Conservation (phyloP, 37 sponge, comb jelly and placozoan species). For the Chondrosia reniformis region DNA sequence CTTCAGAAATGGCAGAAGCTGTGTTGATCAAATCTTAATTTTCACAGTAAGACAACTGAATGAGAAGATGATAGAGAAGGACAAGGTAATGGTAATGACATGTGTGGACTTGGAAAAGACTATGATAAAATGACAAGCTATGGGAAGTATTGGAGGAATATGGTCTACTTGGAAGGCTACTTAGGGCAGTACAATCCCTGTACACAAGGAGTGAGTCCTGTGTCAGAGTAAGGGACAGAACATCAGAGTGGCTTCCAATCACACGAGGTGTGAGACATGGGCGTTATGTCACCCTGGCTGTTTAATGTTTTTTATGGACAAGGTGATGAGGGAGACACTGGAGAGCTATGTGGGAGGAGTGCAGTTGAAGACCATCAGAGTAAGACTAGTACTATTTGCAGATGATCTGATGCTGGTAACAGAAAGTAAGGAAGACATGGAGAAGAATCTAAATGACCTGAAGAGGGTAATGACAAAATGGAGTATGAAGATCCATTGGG, state of each 20-base stretch:
- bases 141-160: not conserved
- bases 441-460: not conserved
- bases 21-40: not conserved
- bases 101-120: constrained; percentile 1
- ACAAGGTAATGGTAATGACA: not conserved
- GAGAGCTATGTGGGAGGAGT: not conserved
- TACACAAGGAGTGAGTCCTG: not conserved
- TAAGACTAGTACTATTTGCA: not conserved
- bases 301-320: not conserved
- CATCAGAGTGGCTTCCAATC: not conserved
- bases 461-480: not conserved
- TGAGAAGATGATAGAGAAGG: not conserved
- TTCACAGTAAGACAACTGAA: not conserved
- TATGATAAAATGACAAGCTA: too few relatives aligned
- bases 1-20: not conserved
- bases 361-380: not conserved
- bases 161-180: not conserved
- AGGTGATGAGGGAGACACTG: not conserved
- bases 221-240: not conserved
- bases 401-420: not conserved
- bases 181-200: not conserved
- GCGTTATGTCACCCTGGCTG: not conserved
- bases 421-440: not conserved
- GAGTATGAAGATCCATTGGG: not conserved
- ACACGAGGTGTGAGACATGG: not conserved